Conservation (phyloP, 2,797 vertebrate genomes). For the Phataginus tetradactyla region DNA sequence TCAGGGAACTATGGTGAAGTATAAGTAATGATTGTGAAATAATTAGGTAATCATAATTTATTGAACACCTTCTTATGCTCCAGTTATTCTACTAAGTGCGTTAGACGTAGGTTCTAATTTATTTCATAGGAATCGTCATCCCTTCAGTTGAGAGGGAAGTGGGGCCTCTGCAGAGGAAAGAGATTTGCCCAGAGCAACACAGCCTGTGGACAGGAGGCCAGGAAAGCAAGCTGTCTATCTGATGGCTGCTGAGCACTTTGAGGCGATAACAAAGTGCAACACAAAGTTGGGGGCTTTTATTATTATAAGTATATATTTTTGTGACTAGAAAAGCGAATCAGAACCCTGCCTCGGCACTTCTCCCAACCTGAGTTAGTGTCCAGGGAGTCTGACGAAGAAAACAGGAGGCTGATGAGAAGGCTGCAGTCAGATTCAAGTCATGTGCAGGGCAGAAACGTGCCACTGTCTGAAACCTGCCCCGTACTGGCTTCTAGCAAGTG, state of each 20-base stretch:
- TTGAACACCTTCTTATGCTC: background rate
- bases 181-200: no score
- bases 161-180: background rate
- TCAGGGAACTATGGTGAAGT: background rate
- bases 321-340: background rate
- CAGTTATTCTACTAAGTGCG: background rate
- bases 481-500: background rate
- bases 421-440: background rate
- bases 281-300: background rate
- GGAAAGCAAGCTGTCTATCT: background rate
- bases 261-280: background rate
- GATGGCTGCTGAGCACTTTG: background rate
- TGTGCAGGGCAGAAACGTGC: rapidly evolving
- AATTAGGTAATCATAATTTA: background rate
- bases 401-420: background rate
- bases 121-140: background rate
- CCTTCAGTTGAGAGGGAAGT: background rate
- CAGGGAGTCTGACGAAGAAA: rapidly evolving
- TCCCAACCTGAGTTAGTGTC: background rate
- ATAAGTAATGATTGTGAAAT: conserved; percentile 26
- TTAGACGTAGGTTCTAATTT: background rate
- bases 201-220: background rate
- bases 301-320: background rate
- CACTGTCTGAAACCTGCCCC: background rate
- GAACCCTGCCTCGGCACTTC: background rate